These are phyloP conservation scores for Chrysolina oricalcia DNA, from an alignment of 2,888 invertebrate species.

Conservation along the genomic window DNA sequence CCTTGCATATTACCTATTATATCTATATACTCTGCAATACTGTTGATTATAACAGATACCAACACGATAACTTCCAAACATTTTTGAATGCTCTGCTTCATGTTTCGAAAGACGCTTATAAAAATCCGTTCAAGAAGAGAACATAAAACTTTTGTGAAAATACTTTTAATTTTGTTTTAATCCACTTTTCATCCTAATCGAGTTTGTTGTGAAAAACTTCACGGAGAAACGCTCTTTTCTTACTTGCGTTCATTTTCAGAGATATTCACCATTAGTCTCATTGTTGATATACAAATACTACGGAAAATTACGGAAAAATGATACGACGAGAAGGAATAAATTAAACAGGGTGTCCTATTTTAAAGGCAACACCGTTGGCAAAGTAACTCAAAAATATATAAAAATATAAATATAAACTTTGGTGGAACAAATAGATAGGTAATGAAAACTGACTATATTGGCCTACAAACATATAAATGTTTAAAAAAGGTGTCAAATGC, in stretches of 20 bases:
- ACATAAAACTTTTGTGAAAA: constrained; percentile 65
- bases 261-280: constrained; percentile 53
- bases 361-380: too few species aligned
- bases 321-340: neutral
- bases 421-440: too few species aligned
- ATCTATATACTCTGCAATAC: too few species aligned
- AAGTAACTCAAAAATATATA: too few species aligned
- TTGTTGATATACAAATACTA: constrained; percentile 52
- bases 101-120: constrained; percentile 51
- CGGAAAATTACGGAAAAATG: constrained; percentile 43
- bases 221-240: constrained; percentile 56
- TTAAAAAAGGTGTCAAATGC: too few species aligned
- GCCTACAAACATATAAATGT: too few species aligned
- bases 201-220: constrained; percentile 65
- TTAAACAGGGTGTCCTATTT: neutral
- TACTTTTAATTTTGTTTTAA: constrained; percentile 67
- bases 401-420: too few species aligned
- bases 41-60: too few species aligned
- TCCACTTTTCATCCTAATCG: constrained; percentile 66
- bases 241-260: constrained; percentile 58
- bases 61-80: constrained; percentile 22
- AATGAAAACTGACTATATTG: too few species aligned
- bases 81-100: constrained; percentile 47
- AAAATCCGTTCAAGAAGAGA: constrained; percentile 59
- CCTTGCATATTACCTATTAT: too few species aligned